A percentile compares a stretch with the other conserved stretches of the same genome.
Conservation (phyloP, 2,888 invertebrate genomes). For the Eupithecia centaureata region DNA sequence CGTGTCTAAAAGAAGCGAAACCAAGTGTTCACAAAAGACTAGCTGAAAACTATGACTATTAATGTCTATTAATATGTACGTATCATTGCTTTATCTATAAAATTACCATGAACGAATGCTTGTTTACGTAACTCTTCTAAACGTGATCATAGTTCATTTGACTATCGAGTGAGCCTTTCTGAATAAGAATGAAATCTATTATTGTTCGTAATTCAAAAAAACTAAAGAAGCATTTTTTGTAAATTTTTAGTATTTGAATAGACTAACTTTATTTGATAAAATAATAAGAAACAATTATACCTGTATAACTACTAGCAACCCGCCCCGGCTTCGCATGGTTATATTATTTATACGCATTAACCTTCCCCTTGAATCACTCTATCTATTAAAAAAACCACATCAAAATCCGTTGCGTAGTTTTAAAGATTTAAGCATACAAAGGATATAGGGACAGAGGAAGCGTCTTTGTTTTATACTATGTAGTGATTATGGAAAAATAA, state of each 20-base stretch:
- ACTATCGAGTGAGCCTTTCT: neutral
- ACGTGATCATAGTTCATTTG: conserved; percentile 19
- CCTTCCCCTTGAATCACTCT: too few species aligned
- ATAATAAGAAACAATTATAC: too few species aligned
- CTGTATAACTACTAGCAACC: too few species aligned
- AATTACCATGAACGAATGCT: conserved; percentile 61
- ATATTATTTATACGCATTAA: too few species aligned
- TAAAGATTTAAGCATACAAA: too few species aligned
- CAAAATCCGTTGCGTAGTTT: too few species aligned
- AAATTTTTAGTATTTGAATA: neutral
- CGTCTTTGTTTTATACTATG: too few species aligned
- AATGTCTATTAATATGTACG: conserved; percentile 61
- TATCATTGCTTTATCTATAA: conserved; percentile 72
- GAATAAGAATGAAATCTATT: neutral
- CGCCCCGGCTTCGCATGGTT: too few species aligned
- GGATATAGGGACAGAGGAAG: too few species aligned
- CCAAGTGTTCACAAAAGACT: conserved; percentile 5
- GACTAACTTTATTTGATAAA: neutral
- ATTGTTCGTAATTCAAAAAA: neutral
- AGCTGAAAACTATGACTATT: conserved; percentile 21
- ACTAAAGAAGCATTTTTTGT: neutral
- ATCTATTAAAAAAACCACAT: too few species aligned
- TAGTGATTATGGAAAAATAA: too few species aligned
- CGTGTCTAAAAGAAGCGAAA: conserved; percentile 1
- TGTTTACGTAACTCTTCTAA: conserved; percentile 16